phyloP scores from a whole-genome alignment of 2,888 invertebrate species.

The Pheosia gnoma region DNA sequence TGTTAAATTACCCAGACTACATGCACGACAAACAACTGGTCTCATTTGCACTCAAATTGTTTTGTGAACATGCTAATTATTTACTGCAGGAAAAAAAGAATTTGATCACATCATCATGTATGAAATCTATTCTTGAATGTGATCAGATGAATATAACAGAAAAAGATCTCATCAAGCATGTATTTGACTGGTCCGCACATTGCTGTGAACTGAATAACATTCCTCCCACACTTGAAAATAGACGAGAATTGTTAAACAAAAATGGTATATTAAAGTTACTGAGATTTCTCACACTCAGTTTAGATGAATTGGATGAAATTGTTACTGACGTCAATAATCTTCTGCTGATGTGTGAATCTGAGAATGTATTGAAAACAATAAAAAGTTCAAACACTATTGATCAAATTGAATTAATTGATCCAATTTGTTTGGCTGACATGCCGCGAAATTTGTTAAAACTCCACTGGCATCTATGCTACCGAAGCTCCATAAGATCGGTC shows the following conservation, averaged over 20 bases:
- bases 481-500: constrained; percentile 67
- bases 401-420: constrained; percentile 32
- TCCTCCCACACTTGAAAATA: constrained; percentile 66
- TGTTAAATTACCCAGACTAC: constrained; percentile 85
- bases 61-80: constrained; percentile 82
- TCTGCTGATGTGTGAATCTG: constrained; percentile 59
- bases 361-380: constrained; percentile 46
- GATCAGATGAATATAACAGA: constrained; percentile 79
- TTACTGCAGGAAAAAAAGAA: constrained; percentile 77
- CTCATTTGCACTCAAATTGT: constrained; percentile 79
- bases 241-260: constrained; percentile 68
- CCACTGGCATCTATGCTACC: constrained; percentile 70
- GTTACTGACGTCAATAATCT: constrained; percentile 60
- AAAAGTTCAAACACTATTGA: constrained; percentile 32
- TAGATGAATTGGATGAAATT: constrained; percentile 70
- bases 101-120: constrained; percentile 75
- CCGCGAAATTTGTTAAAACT: constrained; percentile 63
- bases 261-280: constrained; percentile 73
- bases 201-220: constrained; percentile 77
- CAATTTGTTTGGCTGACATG: constrained; percentile 31
- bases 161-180: constrained; percentile 79
- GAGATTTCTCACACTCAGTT: constrained; percentile 67
- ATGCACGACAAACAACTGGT: constrained; percentile 83
- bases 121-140: constrained; percentile 78
- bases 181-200: constrained; percentile 81